phyloP scores from a whole-genome alignment of 2,113 vertebrate species.

The Butorides virescens region DNA sequence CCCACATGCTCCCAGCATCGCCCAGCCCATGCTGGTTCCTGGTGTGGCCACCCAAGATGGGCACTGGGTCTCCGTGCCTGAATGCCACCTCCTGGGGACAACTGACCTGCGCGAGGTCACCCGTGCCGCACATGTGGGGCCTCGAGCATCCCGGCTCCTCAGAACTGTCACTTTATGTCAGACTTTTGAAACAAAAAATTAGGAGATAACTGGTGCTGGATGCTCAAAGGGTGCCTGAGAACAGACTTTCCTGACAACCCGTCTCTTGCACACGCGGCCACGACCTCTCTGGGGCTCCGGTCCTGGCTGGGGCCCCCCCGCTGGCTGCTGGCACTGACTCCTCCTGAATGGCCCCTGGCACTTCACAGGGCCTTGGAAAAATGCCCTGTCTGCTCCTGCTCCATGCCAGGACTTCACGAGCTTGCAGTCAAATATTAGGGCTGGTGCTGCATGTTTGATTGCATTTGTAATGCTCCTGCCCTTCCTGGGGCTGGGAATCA shows the following conservation, averaged over 20 bases:
- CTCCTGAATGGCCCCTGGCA: fast-evolving
- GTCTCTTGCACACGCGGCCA: fast-evolving
- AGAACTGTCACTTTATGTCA: fast-evolving
- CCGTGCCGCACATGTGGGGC: fast-evolving
- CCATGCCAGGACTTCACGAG: not conserved
- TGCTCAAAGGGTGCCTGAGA: not conserved
- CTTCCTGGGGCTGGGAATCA: not conserved
- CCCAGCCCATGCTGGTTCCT: not conserved
- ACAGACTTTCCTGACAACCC: not conserved
- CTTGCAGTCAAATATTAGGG: not conserved
- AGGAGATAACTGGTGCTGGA: not conserved
- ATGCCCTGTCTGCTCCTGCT: not conserved
- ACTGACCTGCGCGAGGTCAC: not conserved
- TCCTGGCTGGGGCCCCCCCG: not conserved
- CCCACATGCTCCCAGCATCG: not conserved
- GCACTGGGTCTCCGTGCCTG: not conserved
- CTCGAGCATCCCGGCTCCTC: fast-evolving
- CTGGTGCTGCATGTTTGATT: not conserved
- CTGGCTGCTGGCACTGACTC: not conserved
- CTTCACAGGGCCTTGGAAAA: not conserved
- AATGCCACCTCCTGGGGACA: not conserved
- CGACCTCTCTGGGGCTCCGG: not conserved
- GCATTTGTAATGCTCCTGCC: not conserved
- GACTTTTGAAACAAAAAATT: not conserved
- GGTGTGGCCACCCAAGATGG: not conserved